Evolutionary conservation across 1,140 invertebrate genomes (phyloP).

Genomic region (Drosophila chauvacae): DNA sequence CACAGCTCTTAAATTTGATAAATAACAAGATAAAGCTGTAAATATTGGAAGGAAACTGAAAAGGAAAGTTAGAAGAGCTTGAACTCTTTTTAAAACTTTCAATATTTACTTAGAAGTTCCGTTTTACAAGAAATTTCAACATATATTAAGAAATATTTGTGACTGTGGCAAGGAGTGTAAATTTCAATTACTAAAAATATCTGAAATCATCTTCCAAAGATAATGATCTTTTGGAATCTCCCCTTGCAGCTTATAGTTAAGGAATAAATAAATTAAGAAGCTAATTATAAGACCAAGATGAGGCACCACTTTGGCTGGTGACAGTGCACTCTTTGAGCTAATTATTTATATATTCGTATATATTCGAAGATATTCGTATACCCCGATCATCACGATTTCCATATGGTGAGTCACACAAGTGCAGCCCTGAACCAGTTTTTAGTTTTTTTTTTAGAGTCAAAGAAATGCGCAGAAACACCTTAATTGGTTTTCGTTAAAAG

Average conservation of each 20-base stretch:
- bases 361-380: no score
- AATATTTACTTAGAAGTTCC: no score
- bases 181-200: conserved; percentile 1
- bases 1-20: neutral
- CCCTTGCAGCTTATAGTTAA: neutral
- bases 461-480: conserved; percentile 48
- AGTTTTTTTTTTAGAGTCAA: neutral
- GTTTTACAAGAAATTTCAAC: no score
- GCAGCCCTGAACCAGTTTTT: conserved; percentile 52
- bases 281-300: conserved; percentile 1
- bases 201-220: conserved; percentile 3
- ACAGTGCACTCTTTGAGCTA: conserved; percentile 23
- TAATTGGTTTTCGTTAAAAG: conserved; percentile 5
- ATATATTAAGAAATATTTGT: neutral
- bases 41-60: neutral
- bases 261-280: neutral
- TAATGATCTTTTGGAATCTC: conserved; percentile 8
- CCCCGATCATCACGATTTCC: conserved; percentile 9
- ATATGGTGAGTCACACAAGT: conserved; percentile 31
- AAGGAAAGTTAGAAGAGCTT: neutral
- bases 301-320: neutral
- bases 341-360: conserved; percentile 26
- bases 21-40: neutral
- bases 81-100: no score
- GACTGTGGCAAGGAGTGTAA: neutral